Evolutionary conservation across 2,113 vertebrate genomes (phyloP).

Genomic region (Sphyrna mokarran): DNA sequence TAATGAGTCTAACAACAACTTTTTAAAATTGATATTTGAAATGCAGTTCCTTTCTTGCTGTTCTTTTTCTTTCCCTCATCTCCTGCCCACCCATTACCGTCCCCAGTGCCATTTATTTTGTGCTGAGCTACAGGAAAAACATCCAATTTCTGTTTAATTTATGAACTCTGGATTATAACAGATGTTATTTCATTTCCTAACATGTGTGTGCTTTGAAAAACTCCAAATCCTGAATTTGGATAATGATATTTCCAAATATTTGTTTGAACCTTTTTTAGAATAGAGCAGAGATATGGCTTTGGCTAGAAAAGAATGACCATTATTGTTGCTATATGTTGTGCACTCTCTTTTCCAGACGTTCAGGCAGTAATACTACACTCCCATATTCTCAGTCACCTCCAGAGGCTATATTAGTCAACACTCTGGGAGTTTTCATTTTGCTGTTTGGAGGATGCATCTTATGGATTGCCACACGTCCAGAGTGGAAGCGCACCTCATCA

Average conservation of each 20-base stretch:
- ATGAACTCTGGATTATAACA: neutral
- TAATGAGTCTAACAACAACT: neutral
- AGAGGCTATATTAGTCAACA: slow-evolving; percentile 77
- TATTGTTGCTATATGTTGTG: neutral
- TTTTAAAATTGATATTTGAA: neutral
- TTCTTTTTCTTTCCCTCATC: neutral
- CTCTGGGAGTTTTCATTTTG: slow-evolving; percentile 72
- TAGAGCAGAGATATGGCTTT: neutral
- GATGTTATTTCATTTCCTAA: neutral
- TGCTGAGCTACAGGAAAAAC: neutral
- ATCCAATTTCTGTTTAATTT: neutral
- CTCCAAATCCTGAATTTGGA: neutral
- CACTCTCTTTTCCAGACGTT: slow-evolving; percentile 21
- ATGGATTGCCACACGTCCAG: slow-evolving; percentile 76
- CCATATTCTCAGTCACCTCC: slow-evolving; percentile 71
- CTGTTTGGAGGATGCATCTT: slow-evolving; percentile 72
- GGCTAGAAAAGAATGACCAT: neutral
- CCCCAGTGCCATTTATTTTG: neutral
- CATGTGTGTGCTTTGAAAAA: neutral
- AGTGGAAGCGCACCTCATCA: slow-evolving; percentile 83
- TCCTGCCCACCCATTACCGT: too few species aligned
- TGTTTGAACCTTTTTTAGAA: neutral
- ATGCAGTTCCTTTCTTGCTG: neutral
- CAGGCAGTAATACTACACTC: slow-evolving; percentile 48
- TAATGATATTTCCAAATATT: neutral